phyloP scores from a whole-genome alignment of 1,140 invertebrate genomes.

The Drosophila burlai region DNA sequence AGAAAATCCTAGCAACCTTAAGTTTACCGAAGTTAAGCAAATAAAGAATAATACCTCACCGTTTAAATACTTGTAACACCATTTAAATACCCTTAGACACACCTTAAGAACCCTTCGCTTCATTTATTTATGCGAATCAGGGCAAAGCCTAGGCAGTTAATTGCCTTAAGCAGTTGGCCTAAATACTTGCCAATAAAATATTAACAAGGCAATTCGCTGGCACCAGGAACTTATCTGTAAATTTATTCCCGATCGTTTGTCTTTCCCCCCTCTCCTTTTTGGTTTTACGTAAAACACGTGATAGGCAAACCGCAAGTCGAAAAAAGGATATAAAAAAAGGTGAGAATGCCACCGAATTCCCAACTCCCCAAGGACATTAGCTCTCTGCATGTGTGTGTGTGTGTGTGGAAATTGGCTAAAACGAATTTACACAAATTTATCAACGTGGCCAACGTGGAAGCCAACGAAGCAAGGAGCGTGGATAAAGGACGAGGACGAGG shows the following conservation, averaged over 20 bases:
- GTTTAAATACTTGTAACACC: neutral
- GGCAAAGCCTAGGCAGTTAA: conserved; percentile 2
- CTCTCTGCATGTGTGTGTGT: conserved; percentile 30
- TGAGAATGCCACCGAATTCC: conserved; percentile 28
- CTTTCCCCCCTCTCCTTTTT: neutral
- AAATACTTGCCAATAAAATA: conserved; percentile 31
- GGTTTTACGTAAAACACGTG: conserved; percentile 3
- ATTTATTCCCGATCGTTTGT: conserved; percentile 67
- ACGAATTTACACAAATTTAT: conserved; percentile 84
- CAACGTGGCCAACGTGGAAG: conserved; percentile 73
- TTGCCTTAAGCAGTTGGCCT: conserved; percentile 9
- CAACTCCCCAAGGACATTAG: conserved; percentile 72
- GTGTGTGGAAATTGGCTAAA: conserved; percentile 78
- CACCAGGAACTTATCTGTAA: conserved; percentile 38
- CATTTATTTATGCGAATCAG: neutral
- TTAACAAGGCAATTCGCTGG: conserved; percentile 24
- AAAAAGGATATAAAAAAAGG: conserved; percentile 36
- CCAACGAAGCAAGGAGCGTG: conserved; percentile 58
- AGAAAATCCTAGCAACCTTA: too few species aligned
- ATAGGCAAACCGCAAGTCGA: conserved; percentile 35
- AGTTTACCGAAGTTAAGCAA: too few species aligned
- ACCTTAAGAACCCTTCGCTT: neutral
- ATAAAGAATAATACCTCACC: neutral
- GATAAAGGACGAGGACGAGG: conserved; percentile 5
- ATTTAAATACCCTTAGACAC: neutral